These are phyloP conservation scores for Drosophila atroscutellata DNA, from an alignment of 2,888 invertebrate genomes.

Conservation along the genomic window DNA sequence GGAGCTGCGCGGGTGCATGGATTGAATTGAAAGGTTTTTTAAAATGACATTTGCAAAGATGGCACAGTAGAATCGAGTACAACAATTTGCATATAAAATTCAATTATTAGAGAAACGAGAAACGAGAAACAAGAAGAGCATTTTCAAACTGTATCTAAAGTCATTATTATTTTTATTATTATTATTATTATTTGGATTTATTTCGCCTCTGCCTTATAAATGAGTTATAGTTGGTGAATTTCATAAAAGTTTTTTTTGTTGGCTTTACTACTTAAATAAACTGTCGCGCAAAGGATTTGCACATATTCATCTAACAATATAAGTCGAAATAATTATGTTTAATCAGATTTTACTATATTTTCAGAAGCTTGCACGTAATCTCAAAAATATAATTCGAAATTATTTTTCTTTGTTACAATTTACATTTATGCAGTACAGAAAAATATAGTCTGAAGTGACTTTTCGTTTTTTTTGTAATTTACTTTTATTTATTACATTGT, in stretches of 20 bases:
- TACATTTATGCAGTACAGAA: too few species aligned
- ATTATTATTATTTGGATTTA: background rate
- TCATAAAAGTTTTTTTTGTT: background rate
- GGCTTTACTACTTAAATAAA: background rate
- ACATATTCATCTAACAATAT: too few species aligned
- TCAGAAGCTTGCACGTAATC: background rate
- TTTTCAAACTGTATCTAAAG: background rate
- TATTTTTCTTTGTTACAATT: background rate
- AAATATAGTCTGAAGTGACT: too few species aligned
- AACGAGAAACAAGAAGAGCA: too few species aligned
- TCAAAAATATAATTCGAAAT: background rate
- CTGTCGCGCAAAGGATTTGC: too few species aligned
- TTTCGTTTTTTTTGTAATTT: background rate
- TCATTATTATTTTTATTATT: background rate
- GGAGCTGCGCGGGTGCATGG: slow-evolving; percentile 25
- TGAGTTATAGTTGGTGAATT: background rate
- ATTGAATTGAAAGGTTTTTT: slow-evolving; percentile 60
- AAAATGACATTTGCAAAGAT: slow-evolving; percentile 71
- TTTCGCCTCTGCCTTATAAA: background rate
- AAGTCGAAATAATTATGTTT: too few species aligned
- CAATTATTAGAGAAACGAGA: too few species aligned
- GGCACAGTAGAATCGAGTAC: slow-evolving; percentile 45
- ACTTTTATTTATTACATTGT: background rate
- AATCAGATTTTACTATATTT: background rate
- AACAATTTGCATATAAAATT: slow-evolving; percentile 9